These are phyloP conservation scores for Echinops telfairi DNA, from an alignment of 2,113 vertebrate genomes.

Conservation along the genomic window DNA sequence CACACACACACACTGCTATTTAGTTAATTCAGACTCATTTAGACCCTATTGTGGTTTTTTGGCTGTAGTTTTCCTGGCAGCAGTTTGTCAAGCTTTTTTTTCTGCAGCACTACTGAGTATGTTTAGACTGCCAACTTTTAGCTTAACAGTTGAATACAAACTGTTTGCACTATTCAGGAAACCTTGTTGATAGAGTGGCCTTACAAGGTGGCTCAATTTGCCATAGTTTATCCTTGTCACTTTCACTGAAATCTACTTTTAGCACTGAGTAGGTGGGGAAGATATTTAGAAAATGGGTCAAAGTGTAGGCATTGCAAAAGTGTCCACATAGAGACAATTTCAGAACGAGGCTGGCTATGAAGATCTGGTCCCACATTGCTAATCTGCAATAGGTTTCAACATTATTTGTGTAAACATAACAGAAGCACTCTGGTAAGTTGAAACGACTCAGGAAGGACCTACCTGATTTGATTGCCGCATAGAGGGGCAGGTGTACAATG, in stretches of 20 bases:
- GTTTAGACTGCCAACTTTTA: neutral
- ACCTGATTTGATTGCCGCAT: slow-evolving; percentile 95
- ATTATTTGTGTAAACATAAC: no score
- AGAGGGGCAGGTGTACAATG: slow-evolving; percentile 93
- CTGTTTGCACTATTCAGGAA: neutral
- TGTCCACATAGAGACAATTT: neutral
- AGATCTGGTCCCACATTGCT: accelerated
- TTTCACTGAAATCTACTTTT: neutral
- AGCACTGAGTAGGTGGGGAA: neutral
- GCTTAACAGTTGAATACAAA: neutral
- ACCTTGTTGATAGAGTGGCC: neutral
- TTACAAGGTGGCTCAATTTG: neutral
- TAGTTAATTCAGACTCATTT: neutral
- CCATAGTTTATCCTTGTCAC: neutral
- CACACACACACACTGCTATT: neutral
- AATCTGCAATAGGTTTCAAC: accelerated
- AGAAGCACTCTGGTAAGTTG: no score
- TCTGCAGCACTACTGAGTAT: neutral
- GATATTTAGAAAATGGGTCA: neutral
- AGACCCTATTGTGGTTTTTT: neutral
- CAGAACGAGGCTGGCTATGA: neutral
- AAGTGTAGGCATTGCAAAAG: neutral
- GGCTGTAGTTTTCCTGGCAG: neutral
- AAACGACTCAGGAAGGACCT: neutral
- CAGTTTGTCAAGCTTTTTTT: neutral